These are phyloP conservation scores for Lasioglossum villosulum DNA, from an alignment of 2,888 invertebrate species.

Conservation along the genomic window DNA sequence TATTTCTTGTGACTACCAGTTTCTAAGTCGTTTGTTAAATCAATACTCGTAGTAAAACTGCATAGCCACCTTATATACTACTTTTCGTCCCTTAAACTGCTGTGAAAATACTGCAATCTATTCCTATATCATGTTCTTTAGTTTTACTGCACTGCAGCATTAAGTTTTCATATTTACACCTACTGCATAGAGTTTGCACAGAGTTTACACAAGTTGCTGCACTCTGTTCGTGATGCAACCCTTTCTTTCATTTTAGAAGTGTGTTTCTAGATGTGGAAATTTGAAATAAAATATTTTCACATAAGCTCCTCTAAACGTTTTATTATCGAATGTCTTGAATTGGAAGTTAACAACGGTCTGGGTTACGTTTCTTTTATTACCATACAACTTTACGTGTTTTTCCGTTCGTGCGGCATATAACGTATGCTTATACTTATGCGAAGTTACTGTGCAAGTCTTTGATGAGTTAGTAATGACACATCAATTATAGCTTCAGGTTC, in stretches of 20 bases:
- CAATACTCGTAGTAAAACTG: constrained; percentile 70
- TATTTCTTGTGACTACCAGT: constrained; percentile 87
- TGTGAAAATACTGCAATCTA: constrained; percentile 46
- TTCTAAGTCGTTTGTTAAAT: constrained; percentile 80
- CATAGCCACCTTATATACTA: constrained; percentile 38
- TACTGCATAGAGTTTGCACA: not conserved
- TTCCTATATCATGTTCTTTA: constrained; percentile 29
- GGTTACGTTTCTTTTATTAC: constrained; percentile 1
- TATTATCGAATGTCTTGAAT: constrained; percentile 27
- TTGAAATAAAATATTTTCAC: constrained; percentile 15
- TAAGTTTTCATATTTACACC: constrained; percentile 15
- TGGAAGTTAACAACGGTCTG: not conserved
- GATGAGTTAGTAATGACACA: constrained; percentile 92
- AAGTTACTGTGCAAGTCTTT: constrained; percentile 85
- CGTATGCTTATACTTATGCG: not conserved
- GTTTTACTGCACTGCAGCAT: constrained; percentile 33
- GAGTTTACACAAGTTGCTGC: not conserved
- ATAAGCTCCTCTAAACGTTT: constrained; percentile 3
- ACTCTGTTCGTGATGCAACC: not conserved
- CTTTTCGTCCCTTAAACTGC: constrained; percentile 29
- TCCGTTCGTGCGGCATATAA: not conserved
- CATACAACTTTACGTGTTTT: not conserved
- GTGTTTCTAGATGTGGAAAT: not conserved
- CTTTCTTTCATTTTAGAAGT: no score
- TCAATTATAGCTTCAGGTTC: constrained; percentile 94